Base-by-base conservation (phyloP, 2,888 invertebrate species). In the Dasysyrphus tricinctus region DNA sequence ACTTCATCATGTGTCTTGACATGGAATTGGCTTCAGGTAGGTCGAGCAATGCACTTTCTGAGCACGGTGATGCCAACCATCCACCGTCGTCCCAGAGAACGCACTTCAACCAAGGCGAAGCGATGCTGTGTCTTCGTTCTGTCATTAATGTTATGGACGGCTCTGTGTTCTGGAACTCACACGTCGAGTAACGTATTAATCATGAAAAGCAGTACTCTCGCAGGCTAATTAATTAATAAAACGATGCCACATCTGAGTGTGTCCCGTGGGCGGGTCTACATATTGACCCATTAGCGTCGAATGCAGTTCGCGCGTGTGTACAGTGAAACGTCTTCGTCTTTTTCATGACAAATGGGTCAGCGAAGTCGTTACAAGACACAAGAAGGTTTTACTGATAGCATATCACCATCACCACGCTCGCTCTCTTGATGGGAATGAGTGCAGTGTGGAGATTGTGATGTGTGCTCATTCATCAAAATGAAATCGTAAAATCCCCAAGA, bases 141-240 rank as follows among this genome's bases (percentile, higher is more conserved):
- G 70, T 67, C 80, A 82, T 75, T 83, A 70, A 63, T 69, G 51
- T 19, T 44, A 49, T 49, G 56, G 54, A 42, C n/a, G 29, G 16
- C 37, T 34, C 54, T 82, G 86, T 82, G 86, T 59, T 82, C 82
- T 86, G 86, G 86, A 86, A 86, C 86, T 78, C 86, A 86, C 86
- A 86, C 86, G 78, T 86, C 75, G 86, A 79, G 75, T 56, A 69
- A 86, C 78, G 54, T 86, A 86, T 86, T 82, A 86, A 86, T 86
- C 86, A 82, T 56, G 11, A 65, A 72, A 77, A 61, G 74, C 74
- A 78, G 82, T 79, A 59, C 78, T 63, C 69, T 69, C 49, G 16
- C 42, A 19, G 59, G 70, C 72, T 82, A 82, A 86, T 86, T 86
- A 86, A 86, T 86, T 86, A 86, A 86, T 80, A 79, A 79, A 82